These are phyloP conservation scores for Radopholus similis DNA, from an alignment of 1,140 invertebrate species.

Conservation along the genomic window DNA sequence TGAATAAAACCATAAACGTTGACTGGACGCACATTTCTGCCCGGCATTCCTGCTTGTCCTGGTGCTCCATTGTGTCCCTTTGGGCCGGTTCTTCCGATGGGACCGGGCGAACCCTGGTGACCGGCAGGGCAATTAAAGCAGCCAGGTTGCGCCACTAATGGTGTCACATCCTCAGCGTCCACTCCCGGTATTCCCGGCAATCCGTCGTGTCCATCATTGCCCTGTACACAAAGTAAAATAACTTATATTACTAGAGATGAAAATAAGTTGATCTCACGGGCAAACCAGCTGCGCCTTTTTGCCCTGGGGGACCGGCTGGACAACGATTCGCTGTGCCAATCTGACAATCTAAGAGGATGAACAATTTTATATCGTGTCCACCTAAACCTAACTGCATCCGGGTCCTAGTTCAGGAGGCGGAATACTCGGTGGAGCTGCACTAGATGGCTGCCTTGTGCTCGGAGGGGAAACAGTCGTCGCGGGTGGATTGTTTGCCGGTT, in stretches of 20 bases:
- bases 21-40: slow-evolving; percentile 47
- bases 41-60: slow-evolving; percentile 47
- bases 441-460: slow-evolving; percentile 37
- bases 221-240: slow-evolving; percentile 45
- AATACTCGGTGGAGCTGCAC: slow-evolving; percentile 35
- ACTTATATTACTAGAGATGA: slow-evolving; percentile 35
- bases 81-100: slow-evolving; percentile 50
- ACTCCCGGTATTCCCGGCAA: slow-evolving; percentile 34
- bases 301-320: slow-evolving; percentile 53
- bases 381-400: slow-evolving; percentile 24
- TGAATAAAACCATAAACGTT: slow-evolving; percentile 32
- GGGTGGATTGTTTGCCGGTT: no score
- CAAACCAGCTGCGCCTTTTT: slow-evolving; percentile 33
- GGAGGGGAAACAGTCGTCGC: no score
- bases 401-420: slow-evolving; percentile 5
- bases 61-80: slow-evolving; percentile 49
- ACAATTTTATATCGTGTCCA: no score
- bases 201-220: slow-evolving; percentile 40
- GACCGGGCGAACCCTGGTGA: slow-evolving; percentile 44
- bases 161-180: slow-evolving; percentile 32
- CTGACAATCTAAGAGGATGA: slow-evolving; percentile 26
- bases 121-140: slow-evolving; percentile 50
- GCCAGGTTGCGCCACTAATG: not conserved
- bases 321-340: slow-evolving; percentile 47
- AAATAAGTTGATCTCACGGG: no score